Evolutionary conservation across 2,113 vertebrate species (phyloP), one percentile per base, ranked within the genome.

Genomic region (Cricetomys ansorgei): DNA sequence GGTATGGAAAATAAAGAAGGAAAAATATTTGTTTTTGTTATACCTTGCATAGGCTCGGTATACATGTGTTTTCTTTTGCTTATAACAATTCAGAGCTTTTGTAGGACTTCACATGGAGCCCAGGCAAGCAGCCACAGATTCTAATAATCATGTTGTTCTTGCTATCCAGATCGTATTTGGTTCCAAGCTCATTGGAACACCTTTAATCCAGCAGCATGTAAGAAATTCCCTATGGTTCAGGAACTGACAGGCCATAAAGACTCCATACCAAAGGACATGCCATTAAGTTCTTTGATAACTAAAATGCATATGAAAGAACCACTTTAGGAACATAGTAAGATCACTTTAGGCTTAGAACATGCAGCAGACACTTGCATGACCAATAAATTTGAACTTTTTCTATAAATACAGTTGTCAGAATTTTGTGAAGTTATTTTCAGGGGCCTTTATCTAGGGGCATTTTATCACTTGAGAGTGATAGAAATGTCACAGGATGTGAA

Each of bases 351-450:
- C 25, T 94, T 25, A 76, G 43, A 81, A 89, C 62, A 64, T 12
- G 55, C 13, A 85, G 43, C 31, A 31, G 8, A 72, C 3, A 31
- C 55, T 53, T 73, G 16, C 15, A 84, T 16, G 95, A 85, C 88
- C 43, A 69, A 76, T 87, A 59, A 9, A 1, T 1, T 37, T 17
- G n/a, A 73, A 64, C 29, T 88, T 65, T 81, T 53, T 9, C 16
- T n/a, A 50, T 69, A 50, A 92, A 73, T 16, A 40, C 84, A 69
- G 88, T 53, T 91, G 45, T 34, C n/a, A 80, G 31, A 55, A 69
- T 87, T 86, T 7, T 40, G 6, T 84, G 83, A 69, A 23, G 31
- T 69, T 72, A 89, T 95, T 93, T 94, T 76, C 43, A 88, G 75
- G 79, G 15, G 43, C 3, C n/a, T n/a, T 48, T 90, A 29, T 23